Evolutionary conservation across 2,113 vertebrate genomes (phyloP).

Genomic region (Mohoua ochrocephala): DNA sequence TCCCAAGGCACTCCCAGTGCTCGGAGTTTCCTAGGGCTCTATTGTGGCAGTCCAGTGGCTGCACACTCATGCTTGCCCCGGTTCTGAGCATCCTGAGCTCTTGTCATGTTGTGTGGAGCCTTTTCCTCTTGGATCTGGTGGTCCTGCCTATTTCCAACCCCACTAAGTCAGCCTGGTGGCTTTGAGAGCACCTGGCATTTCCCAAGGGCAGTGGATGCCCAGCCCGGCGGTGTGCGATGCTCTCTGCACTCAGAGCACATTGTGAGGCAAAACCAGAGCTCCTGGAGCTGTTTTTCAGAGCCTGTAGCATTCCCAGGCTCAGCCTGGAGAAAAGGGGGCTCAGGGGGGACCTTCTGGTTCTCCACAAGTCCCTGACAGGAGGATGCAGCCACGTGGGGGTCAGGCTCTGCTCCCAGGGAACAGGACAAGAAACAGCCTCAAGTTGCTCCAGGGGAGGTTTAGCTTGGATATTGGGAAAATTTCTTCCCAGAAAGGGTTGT

Average conservation of each 20-base stretch:
- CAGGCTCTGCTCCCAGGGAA: background rate
- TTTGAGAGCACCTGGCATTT: background rate
- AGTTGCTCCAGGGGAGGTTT: background rate
- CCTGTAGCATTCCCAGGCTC: background rate
- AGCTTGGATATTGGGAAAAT: background rate
- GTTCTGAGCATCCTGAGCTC: background rate
- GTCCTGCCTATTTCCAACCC: background rate
- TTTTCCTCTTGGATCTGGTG: background rate
- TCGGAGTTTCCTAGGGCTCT: background rate
- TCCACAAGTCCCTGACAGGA: background rate
- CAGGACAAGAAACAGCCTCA: background rate
- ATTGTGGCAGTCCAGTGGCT: background rate
- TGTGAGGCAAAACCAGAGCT: background rate
- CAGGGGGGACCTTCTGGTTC: background rate
- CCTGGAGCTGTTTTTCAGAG: background rate
- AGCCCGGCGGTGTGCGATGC: background rate
- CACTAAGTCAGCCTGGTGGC: background rate
- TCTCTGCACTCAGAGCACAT: background rate
- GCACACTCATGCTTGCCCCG: rapidly evolving
- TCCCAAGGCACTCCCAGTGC: background rate
- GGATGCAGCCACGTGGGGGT: rapidly evolving
- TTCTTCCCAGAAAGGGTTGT: background rate
- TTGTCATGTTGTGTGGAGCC: background rate
- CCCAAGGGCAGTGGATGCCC: background rate
- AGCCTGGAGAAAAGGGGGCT: background rate